Conservation (phyloP, 2,888 invertebrate species). For the Crematogaster levior region DNA sequence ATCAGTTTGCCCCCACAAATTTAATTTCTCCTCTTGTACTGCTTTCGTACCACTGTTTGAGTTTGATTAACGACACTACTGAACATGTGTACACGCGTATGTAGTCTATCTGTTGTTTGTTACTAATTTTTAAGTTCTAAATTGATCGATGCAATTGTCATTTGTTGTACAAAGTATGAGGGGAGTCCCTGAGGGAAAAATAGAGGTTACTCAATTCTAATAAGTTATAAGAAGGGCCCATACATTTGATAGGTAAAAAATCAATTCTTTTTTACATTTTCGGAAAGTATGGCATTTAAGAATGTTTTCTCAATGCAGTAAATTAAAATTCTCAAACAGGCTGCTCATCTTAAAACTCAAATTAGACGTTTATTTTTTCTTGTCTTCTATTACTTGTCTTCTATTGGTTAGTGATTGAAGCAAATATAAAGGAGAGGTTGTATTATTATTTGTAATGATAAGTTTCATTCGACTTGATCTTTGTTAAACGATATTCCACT, state of each 20-base stretch:
- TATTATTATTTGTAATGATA: too few relatives aligned
- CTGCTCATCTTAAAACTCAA: not conserved
- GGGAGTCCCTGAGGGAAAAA: not conserved
- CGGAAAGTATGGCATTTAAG: not conserved
- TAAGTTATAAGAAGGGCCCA: not conserved
- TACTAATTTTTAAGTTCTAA: not conserved
- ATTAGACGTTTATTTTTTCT: not conserved
- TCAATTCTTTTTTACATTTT: slow-evolving; percentile 5
- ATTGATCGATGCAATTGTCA: not conserved
- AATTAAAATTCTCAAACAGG: not conserved
- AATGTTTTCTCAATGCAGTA: not conserved
- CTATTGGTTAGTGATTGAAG: too few relatives aligned
- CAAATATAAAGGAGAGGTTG: not conserved
- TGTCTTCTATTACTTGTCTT: too few relatives aligned
- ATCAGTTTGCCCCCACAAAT: not conserved
- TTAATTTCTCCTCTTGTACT: not conserved
- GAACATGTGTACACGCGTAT: not conserved
- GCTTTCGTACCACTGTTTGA: not conserved
- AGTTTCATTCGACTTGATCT: too few relatives aligned
- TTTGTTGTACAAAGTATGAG: not conserved
- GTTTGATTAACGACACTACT: not conserved
- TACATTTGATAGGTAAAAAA: not conserved
- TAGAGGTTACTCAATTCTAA: not conserved
- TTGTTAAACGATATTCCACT: not conserved
- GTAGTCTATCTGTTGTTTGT: not conserved